phyloP scores from a whole-genome alignment of 2,888 invertebrate species.

The Eutolmus rufibarbis region DNA sequence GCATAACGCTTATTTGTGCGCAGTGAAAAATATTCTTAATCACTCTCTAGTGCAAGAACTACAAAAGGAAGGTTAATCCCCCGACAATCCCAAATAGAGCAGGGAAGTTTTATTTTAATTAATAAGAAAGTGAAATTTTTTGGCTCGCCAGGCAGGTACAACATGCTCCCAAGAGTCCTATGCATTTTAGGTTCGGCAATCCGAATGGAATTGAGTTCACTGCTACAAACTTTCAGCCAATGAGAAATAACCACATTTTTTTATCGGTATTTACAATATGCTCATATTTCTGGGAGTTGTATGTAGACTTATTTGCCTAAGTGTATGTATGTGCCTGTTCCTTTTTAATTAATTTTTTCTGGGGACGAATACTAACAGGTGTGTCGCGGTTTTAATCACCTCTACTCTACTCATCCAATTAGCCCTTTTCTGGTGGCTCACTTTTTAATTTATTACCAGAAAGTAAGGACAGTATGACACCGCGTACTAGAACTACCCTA shows the following conservation, averaged over 20 bases:
- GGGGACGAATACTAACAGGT: not conserved
- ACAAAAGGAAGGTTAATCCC: not conserved
- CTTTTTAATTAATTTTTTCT: conserved; percentile 18
- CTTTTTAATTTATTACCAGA: conserved; percentile 7
- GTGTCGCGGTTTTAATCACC: conserved; percentile 4
- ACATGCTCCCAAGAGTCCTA: not conserved
- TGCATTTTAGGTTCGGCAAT: conserved; percentile 3
- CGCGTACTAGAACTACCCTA: not conserved
- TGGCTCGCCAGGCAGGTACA: not conserved
- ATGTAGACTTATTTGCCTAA: not conserved
- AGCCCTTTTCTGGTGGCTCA: conserved; percentile 2
- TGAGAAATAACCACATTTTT: not conserved
- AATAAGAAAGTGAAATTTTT: conserved; percentile 1
- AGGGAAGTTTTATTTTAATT: not conserved
- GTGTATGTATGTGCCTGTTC: not conserved
- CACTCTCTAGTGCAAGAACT: not conserved
- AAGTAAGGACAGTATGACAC: not conserved
- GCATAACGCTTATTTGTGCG: not conserved
- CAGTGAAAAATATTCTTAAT: conserved; percentile 18
- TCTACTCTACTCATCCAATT: not conserved
- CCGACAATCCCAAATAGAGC: not conserved
- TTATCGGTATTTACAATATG: not conserved
- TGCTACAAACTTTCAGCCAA: not conserved
- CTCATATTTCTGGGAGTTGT: not conserved
- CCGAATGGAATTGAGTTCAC: not conserved